Evolutionary conservation across 2,113 vertebrate genomes (phyloP), one percentile per base, ranked within the genome.

Genomic region (Montifringilla adamsi): DNA sequence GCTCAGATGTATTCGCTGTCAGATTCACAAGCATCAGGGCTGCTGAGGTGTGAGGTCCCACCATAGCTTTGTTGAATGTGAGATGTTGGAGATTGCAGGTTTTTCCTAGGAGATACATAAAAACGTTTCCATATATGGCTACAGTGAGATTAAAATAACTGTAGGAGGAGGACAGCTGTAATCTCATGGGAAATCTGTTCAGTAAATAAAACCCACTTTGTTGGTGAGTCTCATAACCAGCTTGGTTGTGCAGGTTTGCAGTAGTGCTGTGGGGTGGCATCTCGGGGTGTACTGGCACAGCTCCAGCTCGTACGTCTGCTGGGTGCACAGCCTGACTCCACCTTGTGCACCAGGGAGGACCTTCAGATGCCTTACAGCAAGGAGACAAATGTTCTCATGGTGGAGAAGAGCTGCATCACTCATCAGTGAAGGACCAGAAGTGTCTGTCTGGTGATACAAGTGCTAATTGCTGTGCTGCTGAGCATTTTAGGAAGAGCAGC

Each of bases 301-400:
- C 27, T 64, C 10, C 46, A 43, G 31, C 78, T 58, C 0, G 0
- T 47, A 3, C 1, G 2, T 43, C 24, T 18, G 30, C 14, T 24
- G 13, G 13, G 41, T 19, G 2, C 11, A 5, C 39, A 31, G 55
- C 5, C 7, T 13, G 39, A 26, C 30, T 53, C 13, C 24, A 27
- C 35, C 37, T 47, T 2, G 1, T 31, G 6, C 46, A 4, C 5
- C 8, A 90, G 50, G 33, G 44, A 75, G 66, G 15, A 37, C n/a
- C 8, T 53, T 46, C 43, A 74, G n/a, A 28, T 66, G 50, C 70
- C 68, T 47, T 15, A 4, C 14, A 7, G 13, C 27, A 30, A 59
- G n/a, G 46, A 33, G 23, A 62, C 13, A 22, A 28, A 64, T 13
- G 24, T 33, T 56, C 41, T 70, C 7, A 2, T 6, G 2, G 50